phyloP scores from a whole-genome alignment of 1,140 invertebrate genomes.

The Drosophila sproati region DNA sequence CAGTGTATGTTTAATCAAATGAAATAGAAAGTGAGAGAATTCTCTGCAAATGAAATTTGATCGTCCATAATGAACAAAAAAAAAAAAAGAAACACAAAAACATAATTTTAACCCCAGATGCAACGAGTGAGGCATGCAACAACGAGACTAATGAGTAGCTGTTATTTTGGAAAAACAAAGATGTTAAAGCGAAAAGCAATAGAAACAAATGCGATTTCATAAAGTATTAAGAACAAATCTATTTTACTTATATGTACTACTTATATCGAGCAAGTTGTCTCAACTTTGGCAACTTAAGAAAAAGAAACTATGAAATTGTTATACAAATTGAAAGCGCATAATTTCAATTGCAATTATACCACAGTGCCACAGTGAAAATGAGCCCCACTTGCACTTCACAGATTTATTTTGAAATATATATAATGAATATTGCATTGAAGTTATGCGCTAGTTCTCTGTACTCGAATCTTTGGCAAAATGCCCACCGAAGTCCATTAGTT shows the following conservation, averaged over 20 bases:
- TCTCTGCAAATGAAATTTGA: conserved; percentile 20
- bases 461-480: conserved; percentile 71
- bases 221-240: conserved; percentile 9
- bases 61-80: conserved; percentile 32
- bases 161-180: conserved; percentile 13
- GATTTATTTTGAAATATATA: neutral
- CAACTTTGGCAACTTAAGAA: too few relatives aligned
- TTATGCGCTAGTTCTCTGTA: conserved; percentile 30
- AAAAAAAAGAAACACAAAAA: conserved; percentile 12
- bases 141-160: conserved; percentile 50
- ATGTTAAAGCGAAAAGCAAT: conserved; percentile 22
- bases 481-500: conserved; percentile 64
- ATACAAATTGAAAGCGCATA: conserved; percentile 28
- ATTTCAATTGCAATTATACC: conserved; percentile 37
- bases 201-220: conserved; percentile 23
- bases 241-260: conserved; percentile 7
- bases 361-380: conserved; percentile 36
- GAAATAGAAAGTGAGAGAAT: conserved; percentile 10
- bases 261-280: too few relatives aligned
- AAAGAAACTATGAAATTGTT: conserved; percentile 14
- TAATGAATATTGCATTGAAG: conserved; percentile 27
- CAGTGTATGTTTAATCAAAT: conserved; percentile 2
- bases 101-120: conserved; percentile 10
- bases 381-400: conserved; percentile 29
- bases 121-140: conserved; percentile 49